phyloP scores from a whole-genome alignment of 1,140 invertebrate species.

The Pararge aegeria region DNA sequence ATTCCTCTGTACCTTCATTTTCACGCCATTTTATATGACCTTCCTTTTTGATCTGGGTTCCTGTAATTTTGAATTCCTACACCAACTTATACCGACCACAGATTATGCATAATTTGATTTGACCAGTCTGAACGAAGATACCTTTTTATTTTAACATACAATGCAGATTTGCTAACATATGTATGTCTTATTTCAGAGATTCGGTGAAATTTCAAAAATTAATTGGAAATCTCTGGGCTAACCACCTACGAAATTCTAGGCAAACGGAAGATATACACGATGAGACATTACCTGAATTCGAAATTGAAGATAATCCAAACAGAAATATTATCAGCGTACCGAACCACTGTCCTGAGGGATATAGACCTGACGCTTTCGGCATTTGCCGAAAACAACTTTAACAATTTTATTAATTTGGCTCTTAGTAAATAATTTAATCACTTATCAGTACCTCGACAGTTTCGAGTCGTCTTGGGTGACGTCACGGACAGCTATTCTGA shows the following conservation, averaged over 20 bases:
- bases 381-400: constrained; percentile 37
- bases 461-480: too few relatives aligned
- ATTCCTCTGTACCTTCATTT: too few relatives aligned
- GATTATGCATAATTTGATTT: too few relatives aligned
- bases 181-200: constrained; percentile 15
- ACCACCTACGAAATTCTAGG: background rate
- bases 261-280: background rate
- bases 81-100: too few relatives aligned
- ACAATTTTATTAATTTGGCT: background rate
- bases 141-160: too few relatives aligned
- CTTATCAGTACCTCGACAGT: too few relatives aligned
- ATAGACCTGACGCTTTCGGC: constrained; percentile 47
- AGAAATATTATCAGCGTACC: constrained; percentile 53
- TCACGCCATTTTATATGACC: too few relatives aligned
- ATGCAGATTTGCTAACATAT: background rate
- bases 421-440: background rate
- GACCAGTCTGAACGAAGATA: too few relatives aligned
- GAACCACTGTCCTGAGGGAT: constrained; percentile 52
- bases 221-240: background rate
- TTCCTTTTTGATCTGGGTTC: too few relatives aligned
- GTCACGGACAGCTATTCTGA: too few relatives aligned
- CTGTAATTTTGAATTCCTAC: too few relatives aligned
- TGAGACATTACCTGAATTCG: background rate
- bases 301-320: background rate
- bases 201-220: constrained; percentile 13